A percentile compares a stretch with the other conserved stretches of the same genome.
Evolutionary conservation across 2,888 invertebrate species (phyloP).

Genomic region (Conus canariensis): DNA sequence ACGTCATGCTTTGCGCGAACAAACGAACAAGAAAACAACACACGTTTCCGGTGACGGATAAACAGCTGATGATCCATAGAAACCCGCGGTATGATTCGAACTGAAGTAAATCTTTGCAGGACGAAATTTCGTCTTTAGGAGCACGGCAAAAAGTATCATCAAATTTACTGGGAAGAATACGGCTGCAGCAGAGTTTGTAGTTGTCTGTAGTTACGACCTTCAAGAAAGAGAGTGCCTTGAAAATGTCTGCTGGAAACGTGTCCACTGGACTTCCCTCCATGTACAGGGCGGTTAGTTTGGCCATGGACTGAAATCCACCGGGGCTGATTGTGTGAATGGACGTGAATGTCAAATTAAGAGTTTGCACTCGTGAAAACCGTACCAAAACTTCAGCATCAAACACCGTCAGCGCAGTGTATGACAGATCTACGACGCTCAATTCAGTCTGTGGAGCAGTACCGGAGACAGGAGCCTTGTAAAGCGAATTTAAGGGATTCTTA

Average conservation of each 20-base stretch:
- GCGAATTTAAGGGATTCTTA: not conserved
- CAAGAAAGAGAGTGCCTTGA: not conserved
- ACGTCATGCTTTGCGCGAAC: not conserved
- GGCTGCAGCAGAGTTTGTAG: not conserved
- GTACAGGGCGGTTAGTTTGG: not conserved
- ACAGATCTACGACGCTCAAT: not conserved
- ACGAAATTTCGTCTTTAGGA: constrained; percentile 11
- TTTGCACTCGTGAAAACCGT: not conserved
- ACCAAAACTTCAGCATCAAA: not conserved
- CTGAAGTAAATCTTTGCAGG: constrained; percentile 1
- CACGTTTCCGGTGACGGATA: not conserved
- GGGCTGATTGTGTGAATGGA: not conserved
- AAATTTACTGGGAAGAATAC: not conserved
- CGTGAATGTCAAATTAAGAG: not conserved
- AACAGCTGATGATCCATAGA: constrained; percentile 1
- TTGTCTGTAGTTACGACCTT: not conserved
- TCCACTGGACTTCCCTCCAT: not conserved
- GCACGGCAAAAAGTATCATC: not conserved
- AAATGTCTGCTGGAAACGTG: not conserved
- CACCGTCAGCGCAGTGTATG: not conserved
- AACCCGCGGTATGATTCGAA: not conserved
- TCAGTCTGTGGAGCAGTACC: not conserved
- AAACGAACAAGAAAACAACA: not conserved
- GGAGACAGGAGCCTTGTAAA: not conserved
- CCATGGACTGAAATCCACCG: not conserved